Base-by-base conservation (phyloP, 2,888 invertebrate genomes). In the Lobophora halterata region DNA sequence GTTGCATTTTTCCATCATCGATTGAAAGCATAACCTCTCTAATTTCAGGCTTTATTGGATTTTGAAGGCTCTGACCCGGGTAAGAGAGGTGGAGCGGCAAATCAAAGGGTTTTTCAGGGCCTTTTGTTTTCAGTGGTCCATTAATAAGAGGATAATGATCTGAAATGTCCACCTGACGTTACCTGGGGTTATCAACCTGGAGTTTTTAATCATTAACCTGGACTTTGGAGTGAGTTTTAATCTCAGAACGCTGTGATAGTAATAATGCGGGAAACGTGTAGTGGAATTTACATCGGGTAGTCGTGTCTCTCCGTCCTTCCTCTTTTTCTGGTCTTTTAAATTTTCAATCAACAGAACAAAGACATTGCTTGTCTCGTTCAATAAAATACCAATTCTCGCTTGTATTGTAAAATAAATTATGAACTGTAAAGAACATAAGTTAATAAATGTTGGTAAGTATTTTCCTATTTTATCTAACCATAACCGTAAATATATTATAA, bases 81-180 rank as follows among this genome's bases (percentile, higher is more conserved):
- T 67, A 79, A 80, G 80, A 70, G 77, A 75, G 79, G 54, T 78
- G 73, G 70, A 77, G 79, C 79, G 85, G 86, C 80, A 85, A 78
- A 76, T 80, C 86, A 86, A 86, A 86, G 83, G 81, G 63, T 70
- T 75, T 79, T 77, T 73, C 64, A 66, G 71, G 71, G 62, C 63
- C 71, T 70, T 72, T 77, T 74, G 73, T 69, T 77, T 69, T 58
- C 65, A 63, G 52, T 62, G 61, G 65, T 60, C 65, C 65, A 71
- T 71, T 70, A 69, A 70, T 67, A 69, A 64, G 55, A 65, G 71
- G 71, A 66, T 73, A 73, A 77, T 75, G 66, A 72, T 60, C 65
- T 67, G 62, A 66, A 67, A 66, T 68, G 64, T 65, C 71, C 71
- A 66, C 40, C 54, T 52, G 36, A 34, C 48, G 26, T 26, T 36